Conservation (phyloP, 2,888 invertebrate species). For the Trileptium ribeirensis region DNA sequence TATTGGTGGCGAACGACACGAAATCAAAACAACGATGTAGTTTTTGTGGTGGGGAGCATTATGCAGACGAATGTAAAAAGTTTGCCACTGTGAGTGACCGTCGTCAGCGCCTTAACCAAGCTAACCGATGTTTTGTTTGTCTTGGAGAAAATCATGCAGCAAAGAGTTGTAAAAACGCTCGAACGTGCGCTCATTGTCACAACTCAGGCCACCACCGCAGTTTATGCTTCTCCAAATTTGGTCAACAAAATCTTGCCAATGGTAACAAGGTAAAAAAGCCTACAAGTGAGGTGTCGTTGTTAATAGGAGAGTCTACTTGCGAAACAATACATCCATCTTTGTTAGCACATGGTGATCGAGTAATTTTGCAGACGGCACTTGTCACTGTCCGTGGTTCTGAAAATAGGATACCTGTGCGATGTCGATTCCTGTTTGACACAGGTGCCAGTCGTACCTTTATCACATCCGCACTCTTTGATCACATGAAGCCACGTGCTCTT, state of each 20-base stretch:
- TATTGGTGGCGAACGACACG: background rate
- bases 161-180: background rate
- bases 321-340: background rate
- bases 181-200: background rate
- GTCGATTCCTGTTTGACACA: background rate
- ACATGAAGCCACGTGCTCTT: background rate
- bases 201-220: background rate
- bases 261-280: background rate
- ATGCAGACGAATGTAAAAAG: slow-evolving; percentile 14
- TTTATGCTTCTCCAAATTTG: slow-evolving; percentile 1
- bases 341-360: background rate
- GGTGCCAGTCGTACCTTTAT: background rate
- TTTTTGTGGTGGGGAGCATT: background rate
- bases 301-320: background rate
- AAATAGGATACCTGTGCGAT: background rate
- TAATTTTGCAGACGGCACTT: background rate
- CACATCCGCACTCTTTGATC: background rate
- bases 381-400: background rate
- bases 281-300: background rate
- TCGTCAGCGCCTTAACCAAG: background rate
- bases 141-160: slow-evolving; percentile 1
- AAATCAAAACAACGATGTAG: background rate
- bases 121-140: background rate
- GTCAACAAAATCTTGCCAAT: background rate
- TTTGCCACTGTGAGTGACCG: background rate